phyloP scores from a whole-genome alignment of 1,140 invertebrate genomes.

The Drosophila melanogaster region Release_6_plus_ISO1_MT NT_037436.4:3588501-3589000 shows the following conservation, averaged over 20 bases:
- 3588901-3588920: conserved; percentile 65
- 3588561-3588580: conserved; percentile 29
- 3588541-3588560: conserved; percentile 31
- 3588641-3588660: not conserved
- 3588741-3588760: not conserved
- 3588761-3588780: no score
- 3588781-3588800: not conserved
- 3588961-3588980: conserved; percentile 23
- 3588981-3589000: conserved; percentile 5
- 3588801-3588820: not conserved
- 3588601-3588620: not conserved
- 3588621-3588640: not conserved
- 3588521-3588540: conserved; percentile 39
- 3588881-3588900: conserved; percentile 23
- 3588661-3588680: not conserved
- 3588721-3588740: not conserved
- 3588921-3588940: conserved; percentile 46
- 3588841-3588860: conserved; percentile 20
- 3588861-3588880: conserved; percentile 5
- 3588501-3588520: conserved; percentile 50
- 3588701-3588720: not conserved
- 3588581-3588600: not conserved
- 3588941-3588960: conserved; percentile 10
- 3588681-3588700: not conserved
- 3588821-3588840: conserved; percentile 1